Percentiles rank a stretch among this genome's conserved stretches.
These are phyloP conservation scores for Ceyx melanurus DNA, from an alignment of 2,113 vertebrate genomes.

Conservation along the genomic window DNA sequence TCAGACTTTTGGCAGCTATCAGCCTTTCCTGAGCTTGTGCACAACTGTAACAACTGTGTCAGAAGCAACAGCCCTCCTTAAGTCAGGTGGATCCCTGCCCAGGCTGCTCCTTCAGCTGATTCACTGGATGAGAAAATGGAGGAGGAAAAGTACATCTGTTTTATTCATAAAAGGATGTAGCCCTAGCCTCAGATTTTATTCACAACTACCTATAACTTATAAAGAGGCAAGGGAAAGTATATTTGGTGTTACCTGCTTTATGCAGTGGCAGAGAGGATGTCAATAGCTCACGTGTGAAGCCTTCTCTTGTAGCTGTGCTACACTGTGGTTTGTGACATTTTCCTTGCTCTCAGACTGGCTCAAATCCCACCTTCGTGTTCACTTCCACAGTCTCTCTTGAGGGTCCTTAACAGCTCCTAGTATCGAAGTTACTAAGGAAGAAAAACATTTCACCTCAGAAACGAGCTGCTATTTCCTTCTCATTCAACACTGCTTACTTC, in stretches of 20 bases:
- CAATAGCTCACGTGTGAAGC: not conserved
- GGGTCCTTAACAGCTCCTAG: not conserved
- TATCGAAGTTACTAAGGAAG: not conserved
- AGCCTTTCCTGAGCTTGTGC: not conserved
- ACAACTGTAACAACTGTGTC: not conserved
- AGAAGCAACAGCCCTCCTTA: not conserved
- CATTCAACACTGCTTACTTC: not conserved
- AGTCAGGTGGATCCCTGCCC: not conserved
- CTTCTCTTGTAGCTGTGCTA: not conserved
- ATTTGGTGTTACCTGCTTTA: rapidly evolving
- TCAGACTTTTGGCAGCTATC: not conserved
- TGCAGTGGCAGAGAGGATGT: not conserved
- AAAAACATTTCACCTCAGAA: not conserved
- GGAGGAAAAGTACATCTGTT: not conserved
- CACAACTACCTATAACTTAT: not conserved
- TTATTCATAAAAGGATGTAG: not conserved
- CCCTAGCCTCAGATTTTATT: not conserved
- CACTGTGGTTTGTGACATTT: not conserved
- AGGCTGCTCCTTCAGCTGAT: not conserved
- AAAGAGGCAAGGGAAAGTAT: not conserved
- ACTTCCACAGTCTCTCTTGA: not conserved
- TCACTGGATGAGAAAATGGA: not conserved
- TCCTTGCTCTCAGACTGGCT: not conserved
- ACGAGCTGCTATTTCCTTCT: not conserved
- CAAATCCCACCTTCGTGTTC: not conserved